These are phyloP conservation scores for Euzetes globulus DNA, from an alignment of 2,888 invertebrate species.

Conservation along the genomic window DNA sequence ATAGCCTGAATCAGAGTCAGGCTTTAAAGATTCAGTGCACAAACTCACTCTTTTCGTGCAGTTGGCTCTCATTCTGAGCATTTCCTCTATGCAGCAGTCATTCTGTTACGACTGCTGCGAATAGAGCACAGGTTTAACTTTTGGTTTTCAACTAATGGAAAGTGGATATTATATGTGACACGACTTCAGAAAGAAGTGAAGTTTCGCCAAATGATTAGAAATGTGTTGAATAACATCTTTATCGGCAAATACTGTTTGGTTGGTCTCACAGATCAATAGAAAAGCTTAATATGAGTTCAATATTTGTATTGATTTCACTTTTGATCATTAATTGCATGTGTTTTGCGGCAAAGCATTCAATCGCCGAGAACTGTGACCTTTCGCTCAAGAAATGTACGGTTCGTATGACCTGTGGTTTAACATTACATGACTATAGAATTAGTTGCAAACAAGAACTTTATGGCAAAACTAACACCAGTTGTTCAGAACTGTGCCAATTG, in stretches of 20 bases:
- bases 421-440: constrained; percentile 34
- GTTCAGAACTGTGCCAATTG: constrained; percentile 35
- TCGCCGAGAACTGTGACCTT: constrained; percentile 21
- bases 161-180: constrained; percentile 3
- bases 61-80: not conserved
- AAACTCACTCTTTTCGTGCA: not conserved
- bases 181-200: not conserved
- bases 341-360: not conserved
- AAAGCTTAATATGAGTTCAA: not conserved
- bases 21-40: not conserved
- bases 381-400: constrained; percentile 27
- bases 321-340: not conserved
- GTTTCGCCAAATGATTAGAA: not conserved
- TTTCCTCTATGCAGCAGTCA: not conserved
- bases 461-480: constrained; percentile 10
- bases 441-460: constrained; percentile 33
- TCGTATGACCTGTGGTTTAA: constrained; percentile 34
- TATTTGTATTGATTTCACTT: not conserved
- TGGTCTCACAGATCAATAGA: too few species aligned
- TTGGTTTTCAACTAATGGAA: not conserved
- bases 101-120: not conserved
- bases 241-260: too few species aligned
- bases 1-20: not conserved
- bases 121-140: not conserved
- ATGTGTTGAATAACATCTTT: too few species aligned